phyloP scores from a whole-genome alignment of 2,113 vertebrate genomes.

The Glaucomys volans region DNA sequence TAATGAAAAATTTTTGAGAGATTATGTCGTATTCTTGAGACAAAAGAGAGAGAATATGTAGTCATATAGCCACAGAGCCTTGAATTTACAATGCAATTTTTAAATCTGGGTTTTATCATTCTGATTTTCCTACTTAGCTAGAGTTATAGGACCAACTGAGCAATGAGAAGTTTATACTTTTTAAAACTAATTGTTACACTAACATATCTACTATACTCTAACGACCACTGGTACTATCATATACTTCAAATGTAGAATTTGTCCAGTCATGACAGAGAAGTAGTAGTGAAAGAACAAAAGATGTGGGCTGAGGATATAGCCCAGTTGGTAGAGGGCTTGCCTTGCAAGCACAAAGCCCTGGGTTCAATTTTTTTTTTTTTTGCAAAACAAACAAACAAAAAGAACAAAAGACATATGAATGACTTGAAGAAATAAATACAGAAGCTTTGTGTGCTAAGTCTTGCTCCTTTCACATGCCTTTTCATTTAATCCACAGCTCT shows the following conservation, averaged over 20 bases:
- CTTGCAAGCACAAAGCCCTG: no score
- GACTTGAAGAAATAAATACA: background rate
- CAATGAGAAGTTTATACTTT: background rate
- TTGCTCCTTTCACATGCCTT: background rate
- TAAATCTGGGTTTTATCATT: background rate
- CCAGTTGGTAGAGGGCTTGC: no score
- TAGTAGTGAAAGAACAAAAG: background rate
- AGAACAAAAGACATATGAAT: background rate
- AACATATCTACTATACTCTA: background rate
- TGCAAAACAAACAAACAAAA: no score
- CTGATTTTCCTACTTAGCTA: background rate
- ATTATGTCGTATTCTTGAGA: background rate
- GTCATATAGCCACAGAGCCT: background rate
- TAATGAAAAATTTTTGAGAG: background rate
- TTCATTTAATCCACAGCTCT: background rate
- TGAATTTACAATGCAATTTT: background rate
- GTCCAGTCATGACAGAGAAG: background rate
- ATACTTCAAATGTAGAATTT: background rate
- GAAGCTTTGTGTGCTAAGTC: background rate
- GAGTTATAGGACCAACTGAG: background rate
- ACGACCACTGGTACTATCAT: background rate
- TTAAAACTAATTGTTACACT: background rate
- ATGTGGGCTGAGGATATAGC: no score
- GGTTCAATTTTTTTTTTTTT: no score
- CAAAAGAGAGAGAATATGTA: background rate